These are phyloP conservation scores for Tamandua tetradactyla DNA, from an alignment of 2,797 vertebrate species.

Conservation along the genomic window DNA sequence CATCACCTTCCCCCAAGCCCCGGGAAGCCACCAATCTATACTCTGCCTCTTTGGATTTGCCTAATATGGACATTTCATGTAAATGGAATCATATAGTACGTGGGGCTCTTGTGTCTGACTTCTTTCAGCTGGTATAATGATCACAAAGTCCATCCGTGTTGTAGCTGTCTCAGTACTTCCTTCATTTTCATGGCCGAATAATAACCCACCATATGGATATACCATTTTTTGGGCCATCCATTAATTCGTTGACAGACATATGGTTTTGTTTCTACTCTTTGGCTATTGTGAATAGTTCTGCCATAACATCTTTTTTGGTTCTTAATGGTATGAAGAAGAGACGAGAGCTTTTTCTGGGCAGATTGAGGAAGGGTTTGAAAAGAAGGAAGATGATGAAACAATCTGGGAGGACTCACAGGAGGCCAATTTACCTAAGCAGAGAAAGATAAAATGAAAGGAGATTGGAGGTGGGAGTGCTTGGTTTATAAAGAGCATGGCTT, in stretches of 20 bases:
- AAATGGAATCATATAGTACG: background rate
- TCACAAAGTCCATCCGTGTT: background rate
- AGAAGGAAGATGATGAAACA: background rate
- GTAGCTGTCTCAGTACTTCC: background rate
- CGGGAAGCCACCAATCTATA: background rate
- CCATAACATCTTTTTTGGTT: background rate
- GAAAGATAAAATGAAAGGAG: background rate
- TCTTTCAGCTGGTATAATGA: background rate
- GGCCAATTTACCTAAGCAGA: background rate
- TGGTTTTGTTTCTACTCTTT: background rate
- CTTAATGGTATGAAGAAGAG: background rate
- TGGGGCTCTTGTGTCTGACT: background rate
- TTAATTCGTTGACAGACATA: background rate
- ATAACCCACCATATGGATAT: background rate
- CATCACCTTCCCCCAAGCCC: background rate
- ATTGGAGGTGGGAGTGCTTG: background rate
- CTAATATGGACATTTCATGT: background rate
- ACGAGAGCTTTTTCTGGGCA: background rate
- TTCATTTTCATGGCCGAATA: background rate
- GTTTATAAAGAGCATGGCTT: slow-evolving; percentile 13
- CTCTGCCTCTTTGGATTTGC: background rate
- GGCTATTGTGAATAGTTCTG: background rate
- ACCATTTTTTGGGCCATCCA: background rate
- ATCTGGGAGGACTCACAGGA: background rate
- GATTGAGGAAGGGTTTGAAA: background rate